Conservation (phyloP, 2,797 vertebrate species). For the Chiloscyllium punctatum region DNA sequence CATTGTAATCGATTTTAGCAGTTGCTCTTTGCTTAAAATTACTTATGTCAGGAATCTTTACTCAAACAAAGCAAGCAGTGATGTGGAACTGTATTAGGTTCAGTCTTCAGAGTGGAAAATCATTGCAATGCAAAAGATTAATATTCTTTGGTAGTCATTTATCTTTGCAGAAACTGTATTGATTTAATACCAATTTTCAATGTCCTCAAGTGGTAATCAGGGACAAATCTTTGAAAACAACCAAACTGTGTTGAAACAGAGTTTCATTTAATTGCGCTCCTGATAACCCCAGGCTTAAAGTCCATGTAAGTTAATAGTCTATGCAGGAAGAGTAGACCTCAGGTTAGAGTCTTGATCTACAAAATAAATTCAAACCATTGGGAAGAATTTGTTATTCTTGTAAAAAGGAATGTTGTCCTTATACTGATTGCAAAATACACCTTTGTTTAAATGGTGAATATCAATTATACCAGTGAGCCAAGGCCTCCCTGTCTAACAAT, state of each 20-base stretch:
- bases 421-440: conserved; percentile 1
- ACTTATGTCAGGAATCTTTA: background rate
- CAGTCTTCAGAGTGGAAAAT: background rate
- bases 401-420: background rate
- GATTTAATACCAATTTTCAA: conserved; percentile 17
- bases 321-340: background rate
- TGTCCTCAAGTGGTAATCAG: conserved; percentile 3
- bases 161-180: conserved; percentile 10
- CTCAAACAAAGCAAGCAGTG: background rate
- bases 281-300: background rate
- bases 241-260: background rate
- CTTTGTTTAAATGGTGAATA: background rate
- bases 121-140: background rate
- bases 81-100: background rate
- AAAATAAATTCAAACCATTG: background rate
- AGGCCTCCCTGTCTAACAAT: background rate
- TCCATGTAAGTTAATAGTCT: background rate
- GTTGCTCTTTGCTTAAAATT: background rate
- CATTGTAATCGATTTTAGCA: background rate
- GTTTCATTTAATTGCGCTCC: background rate
- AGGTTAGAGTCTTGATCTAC: background rate
- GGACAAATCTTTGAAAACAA: background rate
- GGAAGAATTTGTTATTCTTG: background rate
- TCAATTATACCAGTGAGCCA: background rate
- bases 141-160: background rate